Percentiles rank a stretch among this genome's conserved stretches.
These are phyloP conservation scores for Mechanitis mazaeus DNA, from an alignment of 2,888 invertebrate genomes.

Conservation along the genomic window DNA sequence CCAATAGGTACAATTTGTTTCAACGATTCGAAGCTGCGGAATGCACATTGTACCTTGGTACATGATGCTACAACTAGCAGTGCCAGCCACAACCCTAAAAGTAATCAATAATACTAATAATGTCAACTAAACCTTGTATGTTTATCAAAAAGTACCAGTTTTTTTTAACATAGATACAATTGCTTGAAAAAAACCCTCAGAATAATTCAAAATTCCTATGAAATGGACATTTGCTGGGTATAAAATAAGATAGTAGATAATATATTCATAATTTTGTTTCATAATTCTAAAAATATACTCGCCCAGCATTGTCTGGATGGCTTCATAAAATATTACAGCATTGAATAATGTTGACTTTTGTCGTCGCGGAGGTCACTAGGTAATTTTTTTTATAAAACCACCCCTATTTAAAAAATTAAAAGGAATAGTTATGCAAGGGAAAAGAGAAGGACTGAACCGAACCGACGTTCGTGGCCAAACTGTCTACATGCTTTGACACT, in stretches of 20 bases:
- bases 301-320: too few relatives aligned
- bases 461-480: conserved; percentile 28
- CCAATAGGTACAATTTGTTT: conserved; percentile 58
- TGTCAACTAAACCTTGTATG: too few relatives aligned
- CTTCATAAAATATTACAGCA: too few relatives aligned
- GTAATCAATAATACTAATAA: neutral
- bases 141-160: too few relatives aligned
- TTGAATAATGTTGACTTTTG: too few relatives aligned
- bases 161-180: too few relatives aligned
- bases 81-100: conserved; percentile 22
- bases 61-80: conserved; percentile 12
- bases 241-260: too few relatives aligned
- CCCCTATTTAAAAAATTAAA: conserved; percentile 18
- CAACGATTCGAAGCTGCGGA: conserved; percentile 55
- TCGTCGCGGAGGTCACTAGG: conserved; percentile 22
- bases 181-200: too few relatives aligned
- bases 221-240: too few relatives aligned
- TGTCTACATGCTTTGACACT: conserved; percentile 27
- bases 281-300: too few relatives aligned
- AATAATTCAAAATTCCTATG: too few relatives aligned
- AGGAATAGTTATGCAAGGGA: conserved; percentile 20
- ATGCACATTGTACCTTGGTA: conserved; percentile 44
- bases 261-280: too few relatives aligned
- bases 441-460: conserved; percentile 28
- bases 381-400: conserved; percentile 32